Evolutionary conservation across 1,140 invertebrate genomes (phyloP).

Genomic region (Camponotus vicinus): DNA sequence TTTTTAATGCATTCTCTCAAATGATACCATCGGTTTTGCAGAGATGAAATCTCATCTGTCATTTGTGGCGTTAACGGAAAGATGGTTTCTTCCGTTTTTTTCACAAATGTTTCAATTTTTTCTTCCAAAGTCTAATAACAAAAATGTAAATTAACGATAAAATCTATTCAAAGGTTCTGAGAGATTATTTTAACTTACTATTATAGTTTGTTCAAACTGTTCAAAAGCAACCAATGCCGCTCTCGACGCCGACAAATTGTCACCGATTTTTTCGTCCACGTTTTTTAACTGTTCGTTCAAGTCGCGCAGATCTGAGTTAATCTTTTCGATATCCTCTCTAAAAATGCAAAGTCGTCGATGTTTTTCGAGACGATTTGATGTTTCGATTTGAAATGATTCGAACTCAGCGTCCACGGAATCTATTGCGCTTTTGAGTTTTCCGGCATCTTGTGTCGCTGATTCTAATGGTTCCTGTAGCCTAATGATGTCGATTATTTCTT

Average conservation of each 20-base stretch:
- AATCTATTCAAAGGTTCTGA: neutral
- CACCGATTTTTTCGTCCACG: conserved; percentile 85
- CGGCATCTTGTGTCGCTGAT: conserved; percentile 90
- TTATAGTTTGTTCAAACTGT: conserved; percentile 93
- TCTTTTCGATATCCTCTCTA: conserved; percentile 90
- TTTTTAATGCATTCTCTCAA: conserved; percentile 90
- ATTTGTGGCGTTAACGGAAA: conserved; percentile 88
- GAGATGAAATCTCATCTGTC: conserved; percentile 88
- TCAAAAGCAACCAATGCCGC: conserved; percentile 91
- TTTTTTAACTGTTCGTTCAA: conserved; percentile 78
- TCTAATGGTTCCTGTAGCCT: conserved; percentile 90
- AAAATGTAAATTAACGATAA: conserved; percentile 29
- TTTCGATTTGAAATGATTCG: conserved; percentile 88
- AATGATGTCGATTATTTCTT: conserved; percentile 89
- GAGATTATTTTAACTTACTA: conserved; percentile 86
- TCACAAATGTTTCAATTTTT: conserved; percentile 91
- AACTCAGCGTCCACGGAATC: conserved; percentile 86
- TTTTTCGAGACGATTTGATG: conserved; percentile 88
- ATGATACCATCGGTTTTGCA: conserved; percentile 91
- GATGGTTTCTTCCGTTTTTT: conserved; percentile 90
- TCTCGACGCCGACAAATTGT: conserved; percentile 90
- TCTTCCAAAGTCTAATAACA: conserved; percentile 89
- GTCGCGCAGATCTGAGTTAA: conserved; percentile 87
- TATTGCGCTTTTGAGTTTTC: conserved; percentile 89
- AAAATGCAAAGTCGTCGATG: conserved; percentile 90